Conservation (phyloP, 2,888 invertebrate genomes). For the Cremastinae sp. region DNA sequence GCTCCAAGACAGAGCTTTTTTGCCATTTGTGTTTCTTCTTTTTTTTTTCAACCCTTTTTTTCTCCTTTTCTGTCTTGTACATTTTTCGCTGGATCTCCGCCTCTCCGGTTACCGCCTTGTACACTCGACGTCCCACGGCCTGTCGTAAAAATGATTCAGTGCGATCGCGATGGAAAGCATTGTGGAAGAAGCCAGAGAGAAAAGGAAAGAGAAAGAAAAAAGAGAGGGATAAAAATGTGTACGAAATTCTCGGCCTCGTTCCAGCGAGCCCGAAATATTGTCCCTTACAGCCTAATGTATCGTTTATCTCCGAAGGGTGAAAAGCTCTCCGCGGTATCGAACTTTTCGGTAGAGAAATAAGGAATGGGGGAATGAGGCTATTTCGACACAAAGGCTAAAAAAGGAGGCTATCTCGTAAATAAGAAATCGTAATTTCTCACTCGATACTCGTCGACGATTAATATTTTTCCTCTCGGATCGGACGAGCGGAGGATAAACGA, state of each 20-base stretch:
- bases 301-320: constrained; percentile 28
- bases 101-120: constrained; percentile 60
- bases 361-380: not conserved
- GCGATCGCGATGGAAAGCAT: constrained; percentile 39
- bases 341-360: not conserved
- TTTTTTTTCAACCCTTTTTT: not conserved
- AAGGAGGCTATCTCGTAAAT: constrained; percentile 1
- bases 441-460: constrained; percentile 1
- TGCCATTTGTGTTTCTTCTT: constrained; percentile 13
- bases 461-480: constrained; percentile 2
- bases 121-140: constrained; percentile 44
- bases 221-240: constrained; percentile 20
- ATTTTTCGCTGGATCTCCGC: constrained; percentile 45
- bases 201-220: not conserved
- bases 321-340: constrained; percentile 17
- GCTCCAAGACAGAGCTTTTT: constrained; percentile 33
- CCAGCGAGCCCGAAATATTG: constrained; percentile 51
- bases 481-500: constrained; percentile 27
- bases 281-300: constrained; percentile 46
- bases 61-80: constrained; percentile 32
- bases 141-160: constrained; percentile 70
- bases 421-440: not conserved
- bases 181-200: too few relatives aligned
- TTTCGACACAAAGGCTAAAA: constrained; percentile 7
- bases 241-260: not conserved